phyloP scores from a whole-genome alignment of 2,888 invertebrate genomes.

The Pogonocherus hispidulus region DNA sequence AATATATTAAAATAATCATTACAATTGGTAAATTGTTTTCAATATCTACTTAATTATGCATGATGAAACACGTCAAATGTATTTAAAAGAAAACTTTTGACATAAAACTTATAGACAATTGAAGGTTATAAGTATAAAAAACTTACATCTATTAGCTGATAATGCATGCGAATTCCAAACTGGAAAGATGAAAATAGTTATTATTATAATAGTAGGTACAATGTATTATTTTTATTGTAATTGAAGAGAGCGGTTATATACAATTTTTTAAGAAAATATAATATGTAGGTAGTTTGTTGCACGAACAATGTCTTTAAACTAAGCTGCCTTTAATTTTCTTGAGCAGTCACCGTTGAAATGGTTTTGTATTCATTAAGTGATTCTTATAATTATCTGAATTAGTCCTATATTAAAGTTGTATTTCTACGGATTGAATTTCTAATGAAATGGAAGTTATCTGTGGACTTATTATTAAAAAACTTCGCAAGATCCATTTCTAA shows the following conservation, averaged over 20 bases:
- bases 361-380: too few relatives aligned
- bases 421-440: too few relatives aligned
- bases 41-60: slow-evolving; percentile 10
- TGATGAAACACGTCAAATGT: slow-evolving; percentile 19
- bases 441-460: too few relatives aligned
- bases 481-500: too few relatives aligned
- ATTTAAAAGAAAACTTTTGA: slow-evolving; percentile 41
- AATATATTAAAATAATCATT: slow-evolving; percentile 29
- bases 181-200: slow-evolving; percentile 61
- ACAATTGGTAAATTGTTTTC: slow-evolving; percentile 12
- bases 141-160: slow-evolving; percentile 62
- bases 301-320: too few relatives aligned
- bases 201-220: slow-evolving; percentile 44
- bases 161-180: slow-evolving; percentile 62
- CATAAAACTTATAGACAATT: slow-evolving; percentile 47
- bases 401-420: too few relatives aligned
- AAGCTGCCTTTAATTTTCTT: too few relatives aligned
- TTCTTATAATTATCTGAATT: too few relatives aligned
- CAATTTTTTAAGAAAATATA: too few relatives aligned
- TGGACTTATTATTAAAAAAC: too few relatives aligned
- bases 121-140: slow-evolving; percentile 52
- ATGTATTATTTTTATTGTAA: slow-evolving; percentile 23
- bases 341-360: too few relatives aligned
- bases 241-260: slow-evolving; percentile 23
- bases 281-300: too few relatives aligned